Percentiles rank a stretch among this genome's conserved stretches.
Evolutionary conservation across 1,140 invertebrate genomes (phyloP).

Genomic region (Halyomorpha halys): DNA sequence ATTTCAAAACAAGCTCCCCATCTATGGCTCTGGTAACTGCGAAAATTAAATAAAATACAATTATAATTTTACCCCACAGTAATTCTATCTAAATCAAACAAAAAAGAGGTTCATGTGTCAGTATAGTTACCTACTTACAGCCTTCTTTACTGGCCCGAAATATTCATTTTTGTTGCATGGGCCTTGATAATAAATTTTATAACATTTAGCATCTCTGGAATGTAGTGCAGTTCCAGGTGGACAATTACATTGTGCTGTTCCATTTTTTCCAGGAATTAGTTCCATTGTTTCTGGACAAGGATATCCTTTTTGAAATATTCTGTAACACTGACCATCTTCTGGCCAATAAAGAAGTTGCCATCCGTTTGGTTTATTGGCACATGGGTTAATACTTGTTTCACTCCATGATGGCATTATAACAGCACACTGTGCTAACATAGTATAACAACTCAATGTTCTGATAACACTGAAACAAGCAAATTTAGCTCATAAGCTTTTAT

Average conservation of each 20-base stretch:
- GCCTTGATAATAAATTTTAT: conserved; percentile 56
- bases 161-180: conserved; percentile 59
- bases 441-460: too few relatives aligned
- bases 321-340: conserved; percentile 67
- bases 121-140: conserved; percentile 28
- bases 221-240: conserved; percentile 61
- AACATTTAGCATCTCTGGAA: conserved; percentile 45
- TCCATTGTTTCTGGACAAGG: conserved; percentile 76
- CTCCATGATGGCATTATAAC: conserved; percentile 60
- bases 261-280: conserved; percentile 48
- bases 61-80: too few relatives aligned
- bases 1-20: conserved; percentile 59
- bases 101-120: neutral
- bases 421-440: too few relatives aligned
- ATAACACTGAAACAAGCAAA: too few relatives aligned
- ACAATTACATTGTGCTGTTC: conserved; percentile 63
- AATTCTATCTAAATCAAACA: too few relatives aligned
- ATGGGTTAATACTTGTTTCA: conserved; percentile 65
- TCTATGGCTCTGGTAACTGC: conserved; percentile 33
- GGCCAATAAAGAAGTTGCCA: conserved; percentile 80
- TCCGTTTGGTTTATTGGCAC: conserved; percentile 58
- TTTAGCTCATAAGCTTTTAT: too few relatives aligned
- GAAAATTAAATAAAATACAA: neutral
- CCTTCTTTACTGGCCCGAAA: conserved; percentile 50
- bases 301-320: conserved; percentile 66